These are phyloP conservation scores for Ceratothoa steindachneri DNA, from an alignment of 2,888 invertebrate species.

Conservation along the genomic window DNA sequence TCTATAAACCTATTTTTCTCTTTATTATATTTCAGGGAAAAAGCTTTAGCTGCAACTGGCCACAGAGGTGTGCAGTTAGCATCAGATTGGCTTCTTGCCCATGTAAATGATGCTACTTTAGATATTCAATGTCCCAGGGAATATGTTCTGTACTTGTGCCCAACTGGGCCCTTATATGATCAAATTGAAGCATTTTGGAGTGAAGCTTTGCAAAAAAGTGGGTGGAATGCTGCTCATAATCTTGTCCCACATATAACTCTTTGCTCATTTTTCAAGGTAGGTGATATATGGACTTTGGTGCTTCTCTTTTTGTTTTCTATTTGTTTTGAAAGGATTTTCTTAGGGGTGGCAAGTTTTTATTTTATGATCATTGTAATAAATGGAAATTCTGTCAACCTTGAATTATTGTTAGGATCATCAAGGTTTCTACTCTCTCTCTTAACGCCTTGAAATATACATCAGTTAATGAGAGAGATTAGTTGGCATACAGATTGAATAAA, in stretches of 20 bases:
- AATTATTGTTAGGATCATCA: no score
- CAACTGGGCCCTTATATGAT: constrained; percentile 69
- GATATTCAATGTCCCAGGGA: constrained; percentile 74
- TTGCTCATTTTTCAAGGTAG: constrained; percentile 68
- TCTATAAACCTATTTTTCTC: no score
- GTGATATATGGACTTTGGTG: background rate
- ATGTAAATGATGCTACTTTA: constrained; percentile 76
- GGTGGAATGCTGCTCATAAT: constrained; percentile 87
- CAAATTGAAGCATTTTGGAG: constrained; percentile 54
- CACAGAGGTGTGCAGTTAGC: constrained; percentile 81
- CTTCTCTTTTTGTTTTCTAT: background rate
- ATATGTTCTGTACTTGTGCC: constrained; percentile 82
- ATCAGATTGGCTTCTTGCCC: constrained; percentile 84
- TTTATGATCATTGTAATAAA: no score
- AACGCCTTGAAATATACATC: no score
- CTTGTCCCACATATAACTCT: constrained; percentile 85
- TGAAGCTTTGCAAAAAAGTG: constrained; percentile 55
- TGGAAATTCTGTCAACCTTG: no score
- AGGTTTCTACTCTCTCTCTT: no score
- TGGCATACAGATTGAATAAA: no score
- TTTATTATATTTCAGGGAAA: constrained; percentile 62
- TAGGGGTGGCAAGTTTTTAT: no score
- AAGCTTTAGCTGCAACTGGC: constrained; percentile 84
- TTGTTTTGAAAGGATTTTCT: no score
- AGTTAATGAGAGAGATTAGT: no score